phyloP scores from a whole-genome alignment of 2,797 vertebrate species.

The Leptatherina wallacei region DNA sequence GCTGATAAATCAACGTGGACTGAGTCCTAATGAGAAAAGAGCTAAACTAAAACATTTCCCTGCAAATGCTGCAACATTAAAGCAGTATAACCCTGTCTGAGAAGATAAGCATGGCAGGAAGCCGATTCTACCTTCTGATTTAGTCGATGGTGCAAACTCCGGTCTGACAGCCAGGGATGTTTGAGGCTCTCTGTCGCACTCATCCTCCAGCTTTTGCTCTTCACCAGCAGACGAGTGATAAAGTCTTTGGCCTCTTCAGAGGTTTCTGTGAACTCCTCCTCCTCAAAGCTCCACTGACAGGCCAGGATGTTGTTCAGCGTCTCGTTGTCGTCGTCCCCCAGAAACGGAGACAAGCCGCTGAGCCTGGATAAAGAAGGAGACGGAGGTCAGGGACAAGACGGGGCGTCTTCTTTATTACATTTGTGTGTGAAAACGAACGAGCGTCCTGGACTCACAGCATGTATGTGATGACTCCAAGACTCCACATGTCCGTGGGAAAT shows the following conservation, averaged over 20 bases:
- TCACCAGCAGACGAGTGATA: conserved; percentile 93
- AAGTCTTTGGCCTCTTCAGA: conserved; percentile 96
- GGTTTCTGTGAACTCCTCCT: conserved; percentile 89
- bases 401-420: neutral
- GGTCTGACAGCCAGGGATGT: conserved; percentile 94
- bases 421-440: neutral
- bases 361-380: conserved; percentile 79
- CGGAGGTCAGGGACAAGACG: neutral
- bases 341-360: conserved; percentile 94
- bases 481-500: conserved; percentile 99
- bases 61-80: neutral
- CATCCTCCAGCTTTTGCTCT: conserved; percentile 98
- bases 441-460: conserved; percentile 90
- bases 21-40: neutral
- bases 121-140: conserved; percentile 81
- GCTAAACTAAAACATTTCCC: neutral
- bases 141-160: conserved; percentile 87
- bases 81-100: neutral
- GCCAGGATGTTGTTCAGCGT: conserved; percentile 95
- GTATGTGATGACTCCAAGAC: conserved; percentile 94
- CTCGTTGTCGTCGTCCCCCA: conserved; percentile 95
- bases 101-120: too few species aligned
- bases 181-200: conserved; percentile 93
- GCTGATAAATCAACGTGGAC: neutral
- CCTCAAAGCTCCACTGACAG: conserved; percentile 95